These are phyloP conservation scores for Tillus elongatus DNA, from an alignment of 2,888 invertebrate genomes.

Conservation along the genomic window DNA sequence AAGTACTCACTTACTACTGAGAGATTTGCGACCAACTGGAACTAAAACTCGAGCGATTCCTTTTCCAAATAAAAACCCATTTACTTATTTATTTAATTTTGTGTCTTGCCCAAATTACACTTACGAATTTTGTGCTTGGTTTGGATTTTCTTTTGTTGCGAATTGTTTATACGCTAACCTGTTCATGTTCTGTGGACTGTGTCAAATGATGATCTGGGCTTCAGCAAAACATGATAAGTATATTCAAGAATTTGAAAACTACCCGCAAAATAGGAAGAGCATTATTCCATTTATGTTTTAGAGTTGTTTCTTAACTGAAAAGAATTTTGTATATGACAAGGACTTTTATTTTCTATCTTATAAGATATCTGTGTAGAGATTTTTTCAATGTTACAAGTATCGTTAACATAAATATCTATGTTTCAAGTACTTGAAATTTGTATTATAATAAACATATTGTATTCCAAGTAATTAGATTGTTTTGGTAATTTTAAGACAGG, in stretches of 20 bases:
- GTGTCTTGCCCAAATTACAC: slow-evolving; percentile 99
- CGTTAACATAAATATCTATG: too few relatives aligned
- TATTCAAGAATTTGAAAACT: slow-evolving; percentile 86
- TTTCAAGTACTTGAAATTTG: too few relatives aligned
- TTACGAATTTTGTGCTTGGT: slow-evolving; percentile 91
- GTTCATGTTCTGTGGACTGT: slow-evolving; percentile 85
- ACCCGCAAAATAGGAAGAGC: slow-evolving; percentile 80
- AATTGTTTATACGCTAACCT: slow-evolving; percentile 85
- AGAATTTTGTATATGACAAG: too few relatives aligned
- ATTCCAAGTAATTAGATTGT: too few relatives aligned
- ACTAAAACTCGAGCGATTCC: slow-evolving; percentile 86
- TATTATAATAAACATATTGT: too few relatives aligned
- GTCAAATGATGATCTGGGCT: slow-evolving; percentile 98
- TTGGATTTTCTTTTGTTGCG: slow-evolving; percentile 89
- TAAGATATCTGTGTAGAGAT: too few relatives aligned
- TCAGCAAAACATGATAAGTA: slow-evolving; percentile 90
- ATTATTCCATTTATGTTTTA: slow-evolving; percentile 80
- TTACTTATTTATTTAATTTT: slow-evolving; percentile 76
- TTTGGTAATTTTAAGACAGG: too few relatives aligned
- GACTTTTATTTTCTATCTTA: too few relatives aligned
- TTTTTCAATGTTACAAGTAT: too few relatives aligned
- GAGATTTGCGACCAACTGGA: slow-evolving; percentile 88
- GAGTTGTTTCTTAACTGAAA: slow-evolving; percentile 33
- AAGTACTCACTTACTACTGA: slow-evolving; percentile 81
- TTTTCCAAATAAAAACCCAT: slow-evolving; percentile 73